phyloP scores from a whole-genome alignment of 1,140 invertebrate genomes.

The Pollicipes pollicipes region DNA sequence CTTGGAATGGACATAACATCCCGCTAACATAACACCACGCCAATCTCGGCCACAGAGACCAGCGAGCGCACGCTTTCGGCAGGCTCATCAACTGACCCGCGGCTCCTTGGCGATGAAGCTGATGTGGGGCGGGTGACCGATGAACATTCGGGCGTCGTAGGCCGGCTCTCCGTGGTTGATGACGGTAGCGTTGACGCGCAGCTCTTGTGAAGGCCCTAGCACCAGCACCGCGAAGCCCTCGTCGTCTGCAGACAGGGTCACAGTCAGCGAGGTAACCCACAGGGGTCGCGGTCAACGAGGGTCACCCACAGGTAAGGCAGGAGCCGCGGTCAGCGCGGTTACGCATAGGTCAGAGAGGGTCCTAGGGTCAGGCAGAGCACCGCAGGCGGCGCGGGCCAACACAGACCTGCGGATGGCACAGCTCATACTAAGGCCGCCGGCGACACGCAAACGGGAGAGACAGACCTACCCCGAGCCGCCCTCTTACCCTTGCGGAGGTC shows the following conservation, averaged over 20 bases:
- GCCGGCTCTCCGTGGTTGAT: conserved; percentile 69
- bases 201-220: conserved; percentile 53
- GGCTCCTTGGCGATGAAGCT: conserved; percentile 47
- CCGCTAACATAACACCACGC: too few species aligned
- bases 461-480: too few species aligned
- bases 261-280: too few species aligned
- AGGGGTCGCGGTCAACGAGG: too few species aligned
- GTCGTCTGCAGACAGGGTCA: neutral
- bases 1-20: too few species aligned
- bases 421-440: too few species aligned
- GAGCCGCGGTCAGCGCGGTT: neutral
- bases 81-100: conserved; percentile 13
- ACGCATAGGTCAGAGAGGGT: neutral
- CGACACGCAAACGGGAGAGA: too few species aligned
- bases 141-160: conserved; percentile 68
- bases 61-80: too few species aligned
- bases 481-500: conserved; percentile 6
- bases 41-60: too few species aligned
- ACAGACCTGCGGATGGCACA: too few species aligned
- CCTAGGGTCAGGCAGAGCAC: too few species aligned
- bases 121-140: conserved; percentile 55
- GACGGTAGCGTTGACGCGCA: conserved; percentile 54
- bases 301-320: neutral
- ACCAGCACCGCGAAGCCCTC: conserved; percentile 23
- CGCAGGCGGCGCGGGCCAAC: too few species aligned